phyloP scores from a whole-genome alignment of 2,888 invertebrate genomes.

The Myathropa florea region DNA sequence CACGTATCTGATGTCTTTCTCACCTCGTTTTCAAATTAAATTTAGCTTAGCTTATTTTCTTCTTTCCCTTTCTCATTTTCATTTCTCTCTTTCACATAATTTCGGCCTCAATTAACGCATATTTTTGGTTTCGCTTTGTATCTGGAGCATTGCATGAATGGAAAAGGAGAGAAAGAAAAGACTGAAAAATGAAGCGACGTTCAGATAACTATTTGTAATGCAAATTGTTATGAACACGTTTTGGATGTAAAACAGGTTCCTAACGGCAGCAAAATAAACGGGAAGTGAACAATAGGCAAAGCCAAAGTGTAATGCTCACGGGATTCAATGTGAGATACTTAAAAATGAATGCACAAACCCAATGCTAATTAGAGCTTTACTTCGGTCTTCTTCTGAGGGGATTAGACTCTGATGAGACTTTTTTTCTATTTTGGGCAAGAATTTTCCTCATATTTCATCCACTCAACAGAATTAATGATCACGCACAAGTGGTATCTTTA shows the following conservation, averaged over 20 bases:
- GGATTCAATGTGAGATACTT: constrained; percentile 4
- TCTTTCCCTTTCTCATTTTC: neutral
- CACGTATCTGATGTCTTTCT: constrained; percentile 9
- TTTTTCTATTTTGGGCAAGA: neutral
- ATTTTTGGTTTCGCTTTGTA: constrained; percentile 38
- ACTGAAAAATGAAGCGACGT: neutral
- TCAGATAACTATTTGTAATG: constrained; percentile 37
- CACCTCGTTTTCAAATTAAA: constrained; percentile 32
- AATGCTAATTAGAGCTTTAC: constrained; percentile 44
- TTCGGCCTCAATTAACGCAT: constrained; percentile 20
- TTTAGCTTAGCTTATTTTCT: constrained; percentile 7
- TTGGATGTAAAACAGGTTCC: constrained; percentile 9
- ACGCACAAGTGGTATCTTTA: no score
- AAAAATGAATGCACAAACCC: constrained; percentile 31
- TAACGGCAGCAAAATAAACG: neutral
- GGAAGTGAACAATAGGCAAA: neutral
- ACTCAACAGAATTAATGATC: neutral
- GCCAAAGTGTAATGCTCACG: neutral
- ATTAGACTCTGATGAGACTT: no score
- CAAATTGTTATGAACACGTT: constrained; percentile 50
- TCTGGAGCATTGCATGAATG: constrained; percentile 44
- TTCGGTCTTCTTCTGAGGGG: neutral
- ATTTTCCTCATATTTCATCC: neutral
- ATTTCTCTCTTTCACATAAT: no score
- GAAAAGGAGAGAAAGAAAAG: neutral